Evolutionary conservation across 2,888 invertebrate species (phyloP).

Genomic region (Syritta pipiens): DNA sequence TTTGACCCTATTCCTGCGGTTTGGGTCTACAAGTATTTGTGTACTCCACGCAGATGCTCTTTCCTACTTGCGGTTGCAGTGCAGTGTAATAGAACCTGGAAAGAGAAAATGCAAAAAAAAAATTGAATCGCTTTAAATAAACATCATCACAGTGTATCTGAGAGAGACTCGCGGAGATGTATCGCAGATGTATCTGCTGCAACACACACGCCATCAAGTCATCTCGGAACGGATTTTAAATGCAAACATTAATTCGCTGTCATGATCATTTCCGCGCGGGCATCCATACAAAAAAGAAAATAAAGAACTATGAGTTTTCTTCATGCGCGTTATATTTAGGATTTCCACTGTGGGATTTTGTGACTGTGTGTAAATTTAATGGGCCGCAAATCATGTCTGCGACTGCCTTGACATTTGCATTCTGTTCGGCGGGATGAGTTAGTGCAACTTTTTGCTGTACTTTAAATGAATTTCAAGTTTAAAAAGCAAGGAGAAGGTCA

Average conservation of each 20-base stretch:
- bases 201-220: slow-evolving; percentile 11
- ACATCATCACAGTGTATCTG: background rate
- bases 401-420: slow-evolving; percentile 65
- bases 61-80: slow-evolving; percentile 26
- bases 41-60: slow-evolving; percentile 16
- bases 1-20: slow-evolving; percentile 34
- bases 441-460: background rate
- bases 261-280: slow-evolving; percentile 56
- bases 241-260: slow-evolving; percentile 63
- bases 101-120: slow-evolving; percentile 21
- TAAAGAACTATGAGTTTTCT: slow-evolving; percentile 1
- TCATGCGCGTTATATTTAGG: slow-evolving; percentile 39
- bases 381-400: slow-evolving; percentile 21
- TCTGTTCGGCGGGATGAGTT: slow-evolving; percentile 3
- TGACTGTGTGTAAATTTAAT: slow-evolving; percentile 11
- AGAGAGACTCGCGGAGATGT: background rate
- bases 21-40: too few species aligned
- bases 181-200: background rate
- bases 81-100: slow-evolving; percentile 48
- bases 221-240: slow-evolving; percentile 44
- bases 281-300: slow-evolving; percentile 26
- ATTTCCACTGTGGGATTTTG: slow-evolving; percentile 2
- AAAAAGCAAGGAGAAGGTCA: slow-evolving; percentile 8
- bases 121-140: background rate
- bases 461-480: slow-evolving; percentile 19